These are phyloP conservation scores for Fabriciana adippe DNA, from an alignment of 2,888 invertebrate species.

Conservation along the genomic window DNA sequence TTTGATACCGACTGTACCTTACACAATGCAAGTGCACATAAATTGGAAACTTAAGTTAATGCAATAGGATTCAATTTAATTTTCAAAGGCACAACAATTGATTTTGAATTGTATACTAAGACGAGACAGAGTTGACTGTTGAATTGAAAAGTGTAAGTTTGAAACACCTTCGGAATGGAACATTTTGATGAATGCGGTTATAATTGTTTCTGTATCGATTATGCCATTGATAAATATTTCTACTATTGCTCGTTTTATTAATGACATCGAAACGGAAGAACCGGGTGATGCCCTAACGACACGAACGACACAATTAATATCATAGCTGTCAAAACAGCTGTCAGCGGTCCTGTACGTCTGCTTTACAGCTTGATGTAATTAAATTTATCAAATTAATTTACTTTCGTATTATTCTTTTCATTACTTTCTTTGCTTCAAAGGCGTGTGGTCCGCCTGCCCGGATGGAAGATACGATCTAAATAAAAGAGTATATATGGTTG, in stretches of 20 bases:
- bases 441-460: conserved; percentile 10
- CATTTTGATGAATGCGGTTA: conserved; percentile 81
- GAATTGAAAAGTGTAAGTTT: conserved; percentile 47
- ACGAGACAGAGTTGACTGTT: conserved; percentile 49
- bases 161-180: conserved; percentile 64
- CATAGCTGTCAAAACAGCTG: conserved; percentile 79
- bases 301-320: conserved; percentile 80
- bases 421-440: conserved; percentile 17
- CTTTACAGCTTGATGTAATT: conserved; percentile 66
- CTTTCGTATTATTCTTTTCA: conserved; percentile 22
- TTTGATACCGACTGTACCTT: conserved; percentile 66
- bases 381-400: conserved; percentile 50
- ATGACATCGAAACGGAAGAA: conserved; percentile 80
- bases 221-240: conserved; percentile 82
- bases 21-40: conserved; percentile 36
- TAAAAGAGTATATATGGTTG: conserved; percentile 9
- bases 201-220: conserved; percentile 83
- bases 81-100: conserved; percentile 31
- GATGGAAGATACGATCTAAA: conserved; percentile 20
- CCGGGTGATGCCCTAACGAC: conserved; percentile 72
- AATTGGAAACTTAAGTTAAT: conserved; percentile 52
- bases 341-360: conserved; percentile 53
- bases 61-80: conserved; percentile 39
- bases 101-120: conserved; percentile 52
- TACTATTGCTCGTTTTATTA: conserved; percentile 82